phyloP scores from a whole-genome alignment of 2,797 vertebrate species.

The Amazonetta brasiliensis region DNA sequence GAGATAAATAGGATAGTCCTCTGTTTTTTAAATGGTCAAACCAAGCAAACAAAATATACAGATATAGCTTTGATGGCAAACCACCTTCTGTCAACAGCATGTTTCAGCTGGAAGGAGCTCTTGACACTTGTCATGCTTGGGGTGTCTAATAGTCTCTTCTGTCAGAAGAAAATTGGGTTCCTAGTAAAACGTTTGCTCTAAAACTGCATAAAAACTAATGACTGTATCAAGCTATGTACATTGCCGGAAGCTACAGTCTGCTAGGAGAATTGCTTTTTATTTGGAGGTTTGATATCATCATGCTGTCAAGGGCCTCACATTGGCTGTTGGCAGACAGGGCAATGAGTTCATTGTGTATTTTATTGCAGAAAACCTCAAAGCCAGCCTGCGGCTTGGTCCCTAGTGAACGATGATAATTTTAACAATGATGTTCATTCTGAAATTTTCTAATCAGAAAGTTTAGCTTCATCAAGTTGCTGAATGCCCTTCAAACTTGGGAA shows the following conservation, averaged over 20 bases:
- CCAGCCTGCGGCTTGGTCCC: not conserved
- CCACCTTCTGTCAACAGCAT: slow-evolving; percentile 45
- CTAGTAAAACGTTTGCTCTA: slow-evolving; percentile 78
- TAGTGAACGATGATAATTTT: slow-evolving; percentile 49
- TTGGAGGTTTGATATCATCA: slow-evolving; percentile 66
- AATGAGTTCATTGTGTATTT: slow-evolving; percentile 46
- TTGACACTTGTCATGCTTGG: slow-evolving; percentile 70
- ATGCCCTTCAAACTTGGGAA: slow-evolving; percentile 35
- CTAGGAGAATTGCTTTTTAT: slow-evolving; percentile 75
- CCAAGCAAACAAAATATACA: not conserved
- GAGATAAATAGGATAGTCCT: not conserved
- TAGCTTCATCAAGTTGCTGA: not conserved
- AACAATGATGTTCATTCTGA: slow-evolving; percentile 21
- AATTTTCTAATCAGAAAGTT: slow-evolving; percentile 54
- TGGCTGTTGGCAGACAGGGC: slow-evolving; percentile 44
- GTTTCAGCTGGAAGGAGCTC: slow-evolving; percentile 51
- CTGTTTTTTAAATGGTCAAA: not conserved
- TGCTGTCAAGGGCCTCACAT: slow-evolving; percentile 51
- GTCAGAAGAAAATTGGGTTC: slow-evolving; percentile 77
- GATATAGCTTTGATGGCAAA: slow-evolving; percentile 8
- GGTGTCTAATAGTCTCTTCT: slow-evolving; percentile 71
- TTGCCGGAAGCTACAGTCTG: slow-evolving; percentile 68
- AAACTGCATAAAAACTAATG: slow-evolving; percentile 80
- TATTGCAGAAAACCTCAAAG: slow-evolving; percentile 38
- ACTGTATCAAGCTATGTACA: slow-evolving; percentile 67